Evolutionary conservation across 1,140 invertebrate species (phyloP).

Genomic region (Apocrypta bakeri): DNA sequence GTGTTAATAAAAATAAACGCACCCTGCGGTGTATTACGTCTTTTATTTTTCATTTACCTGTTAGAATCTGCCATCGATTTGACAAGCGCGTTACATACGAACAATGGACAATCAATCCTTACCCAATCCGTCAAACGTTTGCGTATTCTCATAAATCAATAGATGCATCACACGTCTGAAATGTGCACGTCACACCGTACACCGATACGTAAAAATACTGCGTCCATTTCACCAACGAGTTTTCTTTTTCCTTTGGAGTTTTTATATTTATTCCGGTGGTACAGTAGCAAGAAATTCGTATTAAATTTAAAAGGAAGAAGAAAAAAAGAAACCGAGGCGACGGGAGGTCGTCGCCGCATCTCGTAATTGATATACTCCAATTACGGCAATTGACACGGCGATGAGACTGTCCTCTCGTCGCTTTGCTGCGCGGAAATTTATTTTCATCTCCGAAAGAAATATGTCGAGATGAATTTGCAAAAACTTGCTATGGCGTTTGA

Average conservation of each 20-base stretch:
- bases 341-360: neutral
- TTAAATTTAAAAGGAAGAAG: neutral
- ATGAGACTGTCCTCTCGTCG: neutral
- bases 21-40: no score
- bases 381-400: conserved; percentile 23
- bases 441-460: neutral
- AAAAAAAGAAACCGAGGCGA: neutral
- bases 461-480: neutral
- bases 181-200: no score
- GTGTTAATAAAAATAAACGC: no score
- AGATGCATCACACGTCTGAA: no score
- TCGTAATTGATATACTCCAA: conserved; percentile 38
- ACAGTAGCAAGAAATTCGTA: no score
- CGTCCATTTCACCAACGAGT: no score
- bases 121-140: neutral
- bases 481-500: neutral
- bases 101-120: neutral
- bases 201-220: no score
- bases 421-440: conserved; percentile 21
- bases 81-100: neutral
- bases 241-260: no score
- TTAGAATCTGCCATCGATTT: neutral
- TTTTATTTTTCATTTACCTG: no score
- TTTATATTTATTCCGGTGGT: no score
- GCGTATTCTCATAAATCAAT: neutral